These are phyloP conservation scores for Phortica magna DNA, from an alignment of 2,888 invertebrate species.

Conservation along the genomic window DNA sequence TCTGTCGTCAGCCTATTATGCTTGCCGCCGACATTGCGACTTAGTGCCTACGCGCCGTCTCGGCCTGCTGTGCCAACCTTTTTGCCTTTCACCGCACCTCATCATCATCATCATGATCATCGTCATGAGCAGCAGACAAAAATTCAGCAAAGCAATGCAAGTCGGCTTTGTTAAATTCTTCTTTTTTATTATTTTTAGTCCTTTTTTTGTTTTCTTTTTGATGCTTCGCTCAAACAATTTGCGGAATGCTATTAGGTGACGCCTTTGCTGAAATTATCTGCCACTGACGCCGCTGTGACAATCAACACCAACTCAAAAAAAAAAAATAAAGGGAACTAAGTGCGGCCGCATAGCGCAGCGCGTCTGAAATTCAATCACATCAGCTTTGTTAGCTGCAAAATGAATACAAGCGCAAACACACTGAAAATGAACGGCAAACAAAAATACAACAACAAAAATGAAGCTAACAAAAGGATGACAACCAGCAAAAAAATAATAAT, in stretches of 20 bases:
- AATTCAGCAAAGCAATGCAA: neutral
- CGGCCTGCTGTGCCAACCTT: conserved; percentile 23
- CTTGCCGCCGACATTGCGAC: neutral
- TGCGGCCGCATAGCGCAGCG: neutral
- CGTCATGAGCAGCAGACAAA: neutral
- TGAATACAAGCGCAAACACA: neutral
- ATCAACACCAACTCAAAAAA: too few relatives aligned
- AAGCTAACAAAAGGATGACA: conserved; percentile 19
- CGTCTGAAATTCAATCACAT: conserved; percentile 64
- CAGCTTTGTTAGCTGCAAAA: conserved; percentile 59
- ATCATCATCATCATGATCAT: neutral
- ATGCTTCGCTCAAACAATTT: conserved; percentile 60
- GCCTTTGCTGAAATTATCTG: conserved; percentile 66
- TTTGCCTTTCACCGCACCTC: conserved; percentile 29
- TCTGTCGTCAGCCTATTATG: neutral
- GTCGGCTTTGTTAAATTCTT: conserved; percentile 14
- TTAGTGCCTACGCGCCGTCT: conserved; percentile 1
- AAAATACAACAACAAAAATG: neutral
- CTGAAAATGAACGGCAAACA: neutral
- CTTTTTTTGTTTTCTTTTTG: conserved; percentile 17
- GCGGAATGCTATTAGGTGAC: conserved; percentile 72
- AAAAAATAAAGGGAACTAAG: neutral
- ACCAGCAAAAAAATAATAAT: conserved; percentile 7
- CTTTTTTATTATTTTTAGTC: conserved; percentile 50
- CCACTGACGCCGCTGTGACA: neutral